Evolutionary conservation across 2,113 vertebrate species (phyloP), one percentile per base, ranked within the genome.

Genomic region (Pagrus major): DNA sequence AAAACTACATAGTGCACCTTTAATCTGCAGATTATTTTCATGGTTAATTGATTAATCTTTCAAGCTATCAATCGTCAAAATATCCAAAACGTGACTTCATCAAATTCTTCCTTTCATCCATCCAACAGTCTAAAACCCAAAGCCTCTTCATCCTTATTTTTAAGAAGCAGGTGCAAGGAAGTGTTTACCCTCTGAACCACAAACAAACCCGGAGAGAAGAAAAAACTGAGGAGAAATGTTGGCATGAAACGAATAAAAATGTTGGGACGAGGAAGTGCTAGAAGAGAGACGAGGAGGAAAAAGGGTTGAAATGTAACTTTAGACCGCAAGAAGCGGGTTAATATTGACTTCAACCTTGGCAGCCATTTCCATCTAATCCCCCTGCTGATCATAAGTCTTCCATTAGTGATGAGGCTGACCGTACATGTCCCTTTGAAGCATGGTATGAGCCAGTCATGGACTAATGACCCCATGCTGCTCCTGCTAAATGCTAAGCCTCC

Each of bases 331-430:
- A 39, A 39, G 2, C 9, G 37, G 37, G 37, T 42, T 39, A 39
- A 76, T 84, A 81, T 49, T 71, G 69, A 78, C 69, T 80, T 81
- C 25, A 55, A 75, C 71, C 61, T 67, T 60, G 21, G 37, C 39
- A 27, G 64, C 61, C 5, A 69, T 81, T 81, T 86, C 60, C 29
- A 51, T 85, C 74, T 80, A 72, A 86, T 80, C 76, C 76, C 78
- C 16, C 8, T 23, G n/a, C 21, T 0, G 70, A 67, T 81, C 52
- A 8, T 60, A 80, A 64, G 56, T 83, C 81, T 80, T 71, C 63
- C 59, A 78, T 87, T 78, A 88, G 65, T 42, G 69, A 87, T 74
- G 65, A 87, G 69, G 68, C 69, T 11, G 75, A 21, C 31, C n/a
- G 14, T 25, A 61, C 55, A 39, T 7, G 14, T 71, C 33, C 47